Base-by-base conservation (phyloP, 2,113 vertebrate species). In the Ondatra zibethicus region DNA sequence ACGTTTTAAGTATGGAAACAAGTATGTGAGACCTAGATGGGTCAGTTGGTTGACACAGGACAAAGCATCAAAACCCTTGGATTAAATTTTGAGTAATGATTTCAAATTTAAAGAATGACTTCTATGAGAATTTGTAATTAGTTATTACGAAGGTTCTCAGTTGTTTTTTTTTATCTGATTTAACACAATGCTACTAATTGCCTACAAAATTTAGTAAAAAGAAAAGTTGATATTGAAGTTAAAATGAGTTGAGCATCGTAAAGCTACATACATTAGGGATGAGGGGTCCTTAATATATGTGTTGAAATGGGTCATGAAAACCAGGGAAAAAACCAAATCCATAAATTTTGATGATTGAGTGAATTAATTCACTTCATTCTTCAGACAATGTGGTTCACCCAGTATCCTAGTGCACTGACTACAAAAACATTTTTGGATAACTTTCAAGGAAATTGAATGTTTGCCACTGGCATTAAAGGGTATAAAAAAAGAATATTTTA, bases 81-180 rank as follows among this genome's bases (percentile, higher is more conserved):
- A 89, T 91, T 92, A 96, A 92, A 66, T 80, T 95, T 88, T 76
- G 85, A 93, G 8, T 76, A 66, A 65, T 90, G 14, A 70, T 73
- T 94, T 36, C 21, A 31, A 89, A 63, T 75, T 76, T 93, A 91
- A 89, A 78, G 9, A 82, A 65, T 55, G 14, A 27, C 1, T 72
- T 77, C 31, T 91, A 4, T 90, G 36, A 97, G 55, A 39, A 63
- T 80, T 76, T 65, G 45, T 90, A 75, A 95, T 95, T 68, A 86
- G n/a, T 65, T 4, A 7, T 96, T 78, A 63, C 33, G 45, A 89
- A 86, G 45, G 36, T 39, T 17, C 58, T 93, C 12, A 52, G 45
- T 89, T n/a, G n/a, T n/a, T n/a, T n/a, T n/a, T n/a, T n/a, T n/a
- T n/a, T n/a, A 42, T 61, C 29, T 78, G 39, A 1, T 3, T 33